Conservation (phyloP, 2,888 invertebrate species). For the Tenthredo distinguenda region DNA sequence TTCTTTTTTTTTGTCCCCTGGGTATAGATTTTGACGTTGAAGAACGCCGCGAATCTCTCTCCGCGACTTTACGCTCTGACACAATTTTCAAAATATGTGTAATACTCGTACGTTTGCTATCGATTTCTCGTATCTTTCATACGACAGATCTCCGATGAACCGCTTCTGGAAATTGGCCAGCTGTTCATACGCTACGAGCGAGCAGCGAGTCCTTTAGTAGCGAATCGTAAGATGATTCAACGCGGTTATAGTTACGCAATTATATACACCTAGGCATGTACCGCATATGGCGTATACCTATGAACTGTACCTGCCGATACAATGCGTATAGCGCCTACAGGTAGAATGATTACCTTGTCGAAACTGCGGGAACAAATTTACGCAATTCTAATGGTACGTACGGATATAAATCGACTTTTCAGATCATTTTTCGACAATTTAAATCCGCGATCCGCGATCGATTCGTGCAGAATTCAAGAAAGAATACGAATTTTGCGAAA, state of each 20-base stretch:
- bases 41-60: neutral
- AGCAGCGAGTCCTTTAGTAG: neutral
- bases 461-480: neutral
- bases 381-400: neutral
- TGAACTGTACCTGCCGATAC: neutral
- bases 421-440: too few relatives aligned
- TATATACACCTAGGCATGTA: neutral
- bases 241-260: slow-evolving; percentile 2
- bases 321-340: neutral
- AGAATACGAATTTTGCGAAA: neutral
- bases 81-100: neutral
- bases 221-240: neutral
- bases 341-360: slow-evolving; percentile 4
- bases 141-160: too few relatives aligned
- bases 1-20: neutral
- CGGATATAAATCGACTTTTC: neutral
- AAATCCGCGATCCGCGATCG: too few relatives aligned
- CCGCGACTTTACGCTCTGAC: neutral
- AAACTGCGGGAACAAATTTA: neutral
- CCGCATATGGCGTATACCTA: neutral
- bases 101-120: neutral
- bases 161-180: too few relatives aligned
- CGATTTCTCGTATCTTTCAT: neutral
- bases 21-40: neutral
- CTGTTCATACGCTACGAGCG: neutral